Evolutionary conservation across 2,888 invertebrate genomes (phyloP).

Genomic region (Chamaedrilus cognettii): DNA sequence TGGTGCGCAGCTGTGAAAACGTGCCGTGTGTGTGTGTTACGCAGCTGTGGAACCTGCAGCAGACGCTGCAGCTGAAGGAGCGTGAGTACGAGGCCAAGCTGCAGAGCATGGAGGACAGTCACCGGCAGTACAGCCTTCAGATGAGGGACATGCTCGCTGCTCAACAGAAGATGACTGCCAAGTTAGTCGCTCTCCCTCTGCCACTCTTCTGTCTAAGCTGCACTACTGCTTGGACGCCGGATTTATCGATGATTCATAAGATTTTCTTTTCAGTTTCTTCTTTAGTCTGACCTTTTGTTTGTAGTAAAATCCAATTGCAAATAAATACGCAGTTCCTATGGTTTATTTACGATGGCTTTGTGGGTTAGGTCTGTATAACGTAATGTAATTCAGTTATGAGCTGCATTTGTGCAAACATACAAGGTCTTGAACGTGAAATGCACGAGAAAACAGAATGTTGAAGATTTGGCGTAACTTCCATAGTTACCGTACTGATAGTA

Average conservation of each 20-base stretch:
- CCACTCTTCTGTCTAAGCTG: too few species aligned
- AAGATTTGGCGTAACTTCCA: too few species aligned
- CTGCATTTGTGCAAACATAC: too few species aligned
- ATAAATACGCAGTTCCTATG: too few species aligned
- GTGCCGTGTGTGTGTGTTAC: background rate
- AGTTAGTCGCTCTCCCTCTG: slow-evolving; percentile 39
- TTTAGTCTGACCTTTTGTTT: background rate
- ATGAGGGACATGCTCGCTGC: slow-evolving; percentile 49
- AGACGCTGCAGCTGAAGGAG: slow-evolving; percentile 42
- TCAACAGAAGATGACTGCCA: slow-evolving; percentile 56
- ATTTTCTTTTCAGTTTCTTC: background rate
- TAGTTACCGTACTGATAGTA: too few species aligned
- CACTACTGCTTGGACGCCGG: background rate
- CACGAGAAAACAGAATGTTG: too few species aligned
- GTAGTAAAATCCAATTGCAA: background rate
- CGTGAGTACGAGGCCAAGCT: slow-evolving; percentile 51
- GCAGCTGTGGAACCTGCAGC: slow-evolving; percentile 1
- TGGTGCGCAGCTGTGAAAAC: too few species aligned
- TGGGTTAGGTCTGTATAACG: too few species aligned
- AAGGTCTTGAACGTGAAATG: too few species aligned
- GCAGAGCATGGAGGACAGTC: slow-evolving; percentile 52
- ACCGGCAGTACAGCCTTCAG: slow-evolving; percentile 47
- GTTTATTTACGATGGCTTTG: too few species aligned
- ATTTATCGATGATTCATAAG: background rate
- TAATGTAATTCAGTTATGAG: too few species aligned